Conservation (phyloP, 2,113 vertebrate species). For the Stictonetta naevosa region DNA sequence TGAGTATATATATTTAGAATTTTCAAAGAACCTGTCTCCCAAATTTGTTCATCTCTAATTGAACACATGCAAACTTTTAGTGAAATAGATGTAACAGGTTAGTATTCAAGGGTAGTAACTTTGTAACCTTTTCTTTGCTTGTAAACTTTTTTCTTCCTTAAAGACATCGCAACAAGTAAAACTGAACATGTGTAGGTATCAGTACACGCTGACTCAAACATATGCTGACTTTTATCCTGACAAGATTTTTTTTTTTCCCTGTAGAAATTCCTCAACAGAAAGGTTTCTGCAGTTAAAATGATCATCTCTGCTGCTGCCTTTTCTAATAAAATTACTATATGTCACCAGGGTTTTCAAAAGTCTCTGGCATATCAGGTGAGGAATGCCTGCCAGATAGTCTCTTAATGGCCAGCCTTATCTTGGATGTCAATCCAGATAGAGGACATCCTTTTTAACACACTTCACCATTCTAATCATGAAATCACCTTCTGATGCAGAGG, state of each 20-base stretch:
- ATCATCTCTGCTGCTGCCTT: not conserved
- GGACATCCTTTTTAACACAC: not conserved
- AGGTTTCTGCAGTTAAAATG: not conserved
- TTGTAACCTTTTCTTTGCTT: not conserved
- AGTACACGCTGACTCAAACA: not conserved
- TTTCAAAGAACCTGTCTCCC: not conserved
- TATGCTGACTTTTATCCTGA: not conserved
- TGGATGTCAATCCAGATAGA: not conserved
- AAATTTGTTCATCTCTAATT: not conserved
- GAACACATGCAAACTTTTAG: not conserved
- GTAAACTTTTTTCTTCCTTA: too few species aligned
- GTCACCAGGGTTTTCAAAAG: not conserved
- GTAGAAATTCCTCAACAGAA: not conserved
- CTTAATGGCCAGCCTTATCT: not conserved
- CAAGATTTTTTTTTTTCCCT: not conserved
- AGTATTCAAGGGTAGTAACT: not conserved
- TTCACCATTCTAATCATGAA: not conserved
- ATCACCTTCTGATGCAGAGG: not conserved
- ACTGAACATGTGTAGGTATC: accelerated
- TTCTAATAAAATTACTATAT: not conserved
- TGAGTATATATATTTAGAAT: not conserved
- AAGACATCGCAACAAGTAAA: not conserved
- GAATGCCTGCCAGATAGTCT: not conserved
- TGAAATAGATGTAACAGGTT: not conserved
- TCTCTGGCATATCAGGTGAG: not conserved